These are phyloP conservation scores for Nephrotoma appendiculata DNA, from an alignment of 2,888 invertebrate genomes.

Conservation along the genomic window DNA sequence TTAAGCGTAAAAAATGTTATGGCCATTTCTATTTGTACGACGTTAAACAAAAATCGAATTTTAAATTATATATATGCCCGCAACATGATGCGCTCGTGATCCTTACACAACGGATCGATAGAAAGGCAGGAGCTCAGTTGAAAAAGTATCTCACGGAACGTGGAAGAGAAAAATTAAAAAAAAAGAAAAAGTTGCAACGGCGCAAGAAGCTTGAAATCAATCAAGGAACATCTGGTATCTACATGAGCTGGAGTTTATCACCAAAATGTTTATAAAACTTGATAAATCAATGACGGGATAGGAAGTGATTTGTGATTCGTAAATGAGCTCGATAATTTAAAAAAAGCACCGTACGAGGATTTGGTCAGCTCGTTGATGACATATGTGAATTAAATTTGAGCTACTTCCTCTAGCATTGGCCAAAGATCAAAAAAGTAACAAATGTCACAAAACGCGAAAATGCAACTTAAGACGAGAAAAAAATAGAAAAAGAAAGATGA, in stretches of 20 bases:
- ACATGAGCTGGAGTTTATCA: background rate
- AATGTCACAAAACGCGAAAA: conserved; percentile 18
- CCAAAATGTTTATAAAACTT: conserved; percentile 12
- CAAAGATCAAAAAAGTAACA: conserved; percentile 22
- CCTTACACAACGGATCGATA: too few relatives aligned
- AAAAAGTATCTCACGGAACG: too few relatives aligned
- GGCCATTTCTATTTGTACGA: conserved; percentile 18
- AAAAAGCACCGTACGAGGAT: conserved; percentile 23
- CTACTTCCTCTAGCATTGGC: too few relatives aligned
- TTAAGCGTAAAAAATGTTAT: conserved; percentile 24
- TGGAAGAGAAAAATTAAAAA: conserved; percentile 19
- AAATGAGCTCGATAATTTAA: conserved; percentile 26
- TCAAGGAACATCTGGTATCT: conserved; percentile 16
- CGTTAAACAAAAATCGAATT: background rate
- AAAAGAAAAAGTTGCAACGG: conserved; percentile 8
- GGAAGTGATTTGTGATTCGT: conserved; percentile 24
- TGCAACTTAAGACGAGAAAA: conserved; percentile 2
- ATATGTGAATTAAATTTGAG: conserved; percentile 29
- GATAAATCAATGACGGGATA: conserved; percentile 21
- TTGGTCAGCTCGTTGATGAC: too few relatives aligned
- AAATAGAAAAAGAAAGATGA: conserved; percentile 23
- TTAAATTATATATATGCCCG: too few relatives aligned
- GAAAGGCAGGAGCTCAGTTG: too few relatives aligned
- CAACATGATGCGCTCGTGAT: too few relatives aligned
- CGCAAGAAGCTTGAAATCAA: conserved; percentile 18